These are phyloP conservation scores for Kryptolebias ocellatus DNA, from an alignment of 2,797 vertebrate genomes.

Conservation along the genomic window DNA sequence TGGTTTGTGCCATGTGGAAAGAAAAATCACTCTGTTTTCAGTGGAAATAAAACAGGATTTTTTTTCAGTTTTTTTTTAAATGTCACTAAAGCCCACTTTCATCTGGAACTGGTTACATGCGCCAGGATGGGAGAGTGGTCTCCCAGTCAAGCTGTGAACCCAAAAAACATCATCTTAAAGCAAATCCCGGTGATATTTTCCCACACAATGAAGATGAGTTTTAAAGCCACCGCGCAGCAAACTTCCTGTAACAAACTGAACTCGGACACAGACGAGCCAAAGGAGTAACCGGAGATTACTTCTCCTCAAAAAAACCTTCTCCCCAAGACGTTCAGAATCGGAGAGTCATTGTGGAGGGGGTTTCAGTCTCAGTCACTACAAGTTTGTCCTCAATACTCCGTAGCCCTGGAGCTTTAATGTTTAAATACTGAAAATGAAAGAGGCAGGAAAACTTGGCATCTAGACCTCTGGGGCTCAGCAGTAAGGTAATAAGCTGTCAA, in stretches of 20 bases:
- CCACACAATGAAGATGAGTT: constrained; percentile 31
- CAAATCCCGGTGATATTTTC: constrained; percentile 50
- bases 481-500: too few relatives aligned
- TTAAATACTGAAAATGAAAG: constrained; percentile 7
- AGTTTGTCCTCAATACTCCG: neutral
- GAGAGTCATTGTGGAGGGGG: constrained; percentile 20
- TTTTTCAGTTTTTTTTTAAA: constrained; percentile 33
- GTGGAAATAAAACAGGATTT: constrained; percentile 50
- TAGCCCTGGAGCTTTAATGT: constrained; percentile 4
- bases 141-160: constrained; percentile 43
- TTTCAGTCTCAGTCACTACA: constrained; percentile 9
- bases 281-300: constrained; percentile 33
- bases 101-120: constrained; percentile 73
- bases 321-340: constrained; percentile 28
- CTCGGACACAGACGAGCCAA: constrained; percentile 27
- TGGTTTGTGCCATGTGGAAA: constrained; percentile 60
- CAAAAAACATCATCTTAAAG: constrained; percentile 47
- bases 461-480: neutral
- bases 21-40: constrained; percentile 42
- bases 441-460: neutral
- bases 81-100: constrained; percentile 59
- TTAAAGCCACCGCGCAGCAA: constrained; percentile 31
- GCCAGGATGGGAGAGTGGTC: constrained; percentile 39
- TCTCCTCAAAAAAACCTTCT: constrained; percentile 30
- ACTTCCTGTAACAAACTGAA: constrained; percentile 33